phyloP scores from a whole-genome alignment of 35 echinoderm and acorn worm species.

The Strongylocentrotus purpuratus region DNA sequence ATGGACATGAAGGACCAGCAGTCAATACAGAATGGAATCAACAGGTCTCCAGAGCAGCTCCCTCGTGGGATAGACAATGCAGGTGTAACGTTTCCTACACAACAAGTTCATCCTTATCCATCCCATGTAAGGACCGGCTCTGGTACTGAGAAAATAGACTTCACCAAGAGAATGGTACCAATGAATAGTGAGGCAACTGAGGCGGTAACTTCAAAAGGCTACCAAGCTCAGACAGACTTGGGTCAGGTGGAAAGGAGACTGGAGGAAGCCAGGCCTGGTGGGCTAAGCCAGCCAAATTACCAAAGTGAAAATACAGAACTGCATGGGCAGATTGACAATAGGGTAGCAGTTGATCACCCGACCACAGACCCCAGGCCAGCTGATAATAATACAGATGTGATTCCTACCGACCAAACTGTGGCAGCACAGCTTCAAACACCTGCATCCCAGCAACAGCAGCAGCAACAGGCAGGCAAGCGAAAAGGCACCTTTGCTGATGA shows the following conservation, averaged over 20 bases:
- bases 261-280: slow-evolving; percentile 43
- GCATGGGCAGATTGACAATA: slow-evolving; percentile 26
- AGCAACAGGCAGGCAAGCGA: background rate
- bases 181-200: slow-evolving; percentile 2
- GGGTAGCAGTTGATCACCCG: background rate
- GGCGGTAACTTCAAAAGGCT: background rate
- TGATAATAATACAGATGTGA: slow-evolving; percentile 15
- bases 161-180: background rate
- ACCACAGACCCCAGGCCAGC: background rate
- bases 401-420: background rate
- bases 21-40: background rate
- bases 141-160: slow-evolving; percentile 41
- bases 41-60: slow-evolving; percentile 41
- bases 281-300: background rate
- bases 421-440: background rate
- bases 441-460: slow-evolving; percentile 23
- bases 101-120: background rate
- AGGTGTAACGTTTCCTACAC: background rate
- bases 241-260: slow-evolving; percentile 45
- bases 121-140: slow-evolving; percentile 26
- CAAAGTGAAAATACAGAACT: slow-evolving; percentile 3
- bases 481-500: slow-evolving; percentile 48
- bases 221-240: slow-evolving; percentile 16
- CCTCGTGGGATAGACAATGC: background rate
- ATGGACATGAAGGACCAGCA: background rate